Evolutionary conservation across 2,797 vertebrate species (phyloP).

Genomic region (Mus caroli): DNA sequence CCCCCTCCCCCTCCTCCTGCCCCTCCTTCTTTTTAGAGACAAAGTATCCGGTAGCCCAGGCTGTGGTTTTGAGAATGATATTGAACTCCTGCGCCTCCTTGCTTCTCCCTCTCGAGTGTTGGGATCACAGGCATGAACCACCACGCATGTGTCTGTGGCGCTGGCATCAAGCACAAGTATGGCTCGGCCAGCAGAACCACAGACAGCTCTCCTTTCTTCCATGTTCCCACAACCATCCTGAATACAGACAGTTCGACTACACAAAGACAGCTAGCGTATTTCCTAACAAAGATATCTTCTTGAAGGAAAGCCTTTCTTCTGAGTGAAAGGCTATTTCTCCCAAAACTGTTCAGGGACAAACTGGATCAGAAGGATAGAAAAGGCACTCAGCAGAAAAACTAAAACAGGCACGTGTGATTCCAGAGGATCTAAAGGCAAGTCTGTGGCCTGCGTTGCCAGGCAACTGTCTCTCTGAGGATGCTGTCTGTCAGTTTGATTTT

Average conservation of each 20-base stretch:
- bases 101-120: not conserved
- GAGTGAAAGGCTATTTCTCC: conserved; percentile 27
- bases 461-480: conserved; percentile 63
- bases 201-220: not conserved
- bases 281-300: conserved; percentile 65
- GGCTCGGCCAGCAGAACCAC: not conserved
- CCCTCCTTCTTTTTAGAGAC: not conserved
- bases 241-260: conserved; percentile 27
- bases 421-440: conserved; percentile 39
- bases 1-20: too few species aligned
- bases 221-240: not conserved
- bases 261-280: not conserved
- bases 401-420: conserved; percentile 64
- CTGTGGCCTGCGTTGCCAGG: conserved; percentile 58
- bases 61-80: not conserved
- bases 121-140: not conserved
- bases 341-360: conserved; percentile 8
- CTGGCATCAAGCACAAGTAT: not conserved
- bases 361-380: conserved; percentile 44
- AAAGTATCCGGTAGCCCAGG: not conserved
- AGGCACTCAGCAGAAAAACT: conserved; percentile 65
- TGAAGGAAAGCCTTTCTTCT: conserved; percentile 53
- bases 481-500: conserved; percentile 48
- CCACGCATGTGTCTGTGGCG: not conserved
- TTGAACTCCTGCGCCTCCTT: not conserved